Percentiles rank a stretch among this genome's conserved stretches.
Evolutionary conservation across 2,113 vertebrate genomes (phyloP).

Genomic region (Dicerorhinus sumatrensis): DNA sequence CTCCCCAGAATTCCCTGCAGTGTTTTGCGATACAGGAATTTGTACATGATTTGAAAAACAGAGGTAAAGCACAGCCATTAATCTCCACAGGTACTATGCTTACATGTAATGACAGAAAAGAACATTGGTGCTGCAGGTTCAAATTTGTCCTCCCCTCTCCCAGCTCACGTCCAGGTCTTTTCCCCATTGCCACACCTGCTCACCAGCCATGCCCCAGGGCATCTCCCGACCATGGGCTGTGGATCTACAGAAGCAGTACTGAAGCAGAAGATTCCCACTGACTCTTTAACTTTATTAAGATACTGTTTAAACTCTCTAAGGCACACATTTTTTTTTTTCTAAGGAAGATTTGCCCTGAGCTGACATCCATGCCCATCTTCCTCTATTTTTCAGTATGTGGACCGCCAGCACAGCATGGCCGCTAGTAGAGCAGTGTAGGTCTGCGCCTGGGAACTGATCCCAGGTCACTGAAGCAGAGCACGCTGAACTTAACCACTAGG

Average conservation of each 20-base stretch:
- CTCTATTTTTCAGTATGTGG: too few species aligned
- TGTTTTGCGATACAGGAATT: not conserved
- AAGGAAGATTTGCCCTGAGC: too few species aligned
- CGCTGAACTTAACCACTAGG: too few species aligned
- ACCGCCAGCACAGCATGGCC: too few species aligned
- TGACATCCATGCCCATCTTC: too few species aligned
- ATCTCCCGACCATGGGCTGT: not conserved
- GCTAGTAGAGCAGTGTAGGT: too few species aligned
- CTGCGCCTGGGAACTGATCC: too few species aligned
- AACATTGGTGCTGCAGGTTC: not conserved
- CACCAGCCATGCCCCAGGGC: not conserved
- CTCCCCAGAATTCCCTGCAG: constrained; percentile 24
- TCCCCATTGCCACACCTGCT: not conserved
- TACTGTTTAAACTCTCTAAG: not conserved
- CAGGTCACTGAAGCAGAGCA: too few species aligned
- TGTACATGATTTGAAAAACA: not conserved
- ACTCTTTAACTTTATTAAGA: not conserved
- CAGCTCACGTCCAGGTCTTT: not conserved
- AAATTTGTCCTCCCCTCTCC: not conserved
- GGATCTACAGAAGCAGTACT: not conserved
- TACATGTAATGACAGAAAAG: not conserved
- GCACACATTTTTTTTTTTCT: not conserved
- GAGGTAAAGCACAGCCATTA: not conserved
- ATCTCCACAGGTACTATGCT: not conserved
- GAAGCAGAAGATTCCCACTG: not conserved